These are phyloP conservation scores for Steinernema khuongi DNA, from an alignment of 1,140 invertebrate genomes.

Conservation along the genomic window DNA sequence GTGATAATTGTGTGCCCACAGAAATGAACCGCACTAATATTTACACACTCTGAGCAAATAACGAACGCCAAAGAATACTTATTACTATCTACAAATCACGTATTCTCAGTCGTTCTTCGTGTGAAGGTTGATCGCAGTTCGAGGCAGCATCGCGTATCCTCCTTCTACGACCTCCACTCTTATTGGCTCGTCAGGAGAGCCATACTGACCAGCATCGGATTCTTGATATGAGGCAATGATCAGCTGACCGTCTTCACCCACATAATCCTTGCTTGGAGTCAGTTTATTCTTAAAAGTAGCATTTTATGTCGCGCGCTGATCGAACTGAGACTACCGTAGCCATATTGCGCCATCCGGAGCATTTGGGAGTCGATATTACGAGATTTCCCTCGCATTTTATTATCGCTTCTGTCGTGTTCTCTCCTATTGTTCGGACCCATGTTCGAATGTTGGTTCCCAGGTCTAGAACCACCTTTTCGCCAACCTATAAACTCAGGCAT, in stretches of 20 bases:
- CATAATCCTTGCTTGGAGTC: neutral
- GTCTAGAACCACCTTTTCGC: neutral
- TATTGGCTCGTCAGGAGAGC: constrained; percentile 1
- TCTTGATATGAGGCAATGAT: neutral
- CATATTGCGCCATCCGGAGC: neutral
- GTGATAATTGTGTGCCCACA: too few relatives aligned
- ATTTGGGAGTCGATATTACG: neutral
- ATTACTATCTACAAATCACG: too few relatives aligned
- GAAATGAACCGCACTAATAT: too few relatives aligned
- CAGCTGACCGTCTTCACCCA: neutral
- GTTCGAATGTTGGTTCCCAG: neutral
- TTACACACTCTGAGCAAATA: too few relatives aligned
- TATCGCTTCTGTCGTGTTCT: neutral
- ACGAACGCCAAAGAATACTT: too few relatives aligned
- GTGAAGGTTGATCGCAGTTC: neutral
- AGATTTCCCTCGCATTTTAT: neutral
- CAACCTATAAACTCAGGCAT: neutral
- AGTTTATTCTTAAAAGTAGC: neutral
- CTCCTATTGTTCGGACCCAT: neutral
- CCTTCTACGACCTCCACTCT: neutral
- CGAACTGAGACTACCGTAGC: neutral
- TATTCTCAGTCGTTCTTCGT: too few relatives aligned
- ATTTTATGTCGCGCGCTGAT: neutral
- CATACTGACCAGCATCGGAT: neutral
- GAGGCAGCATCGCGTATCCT: neutral